Percentiles rank a stretch among this genome's conserved stretches.
Evolutionary conservation across 1,140 invertebrate species (phyloP).

Genomic region (Caenorhabditis brenneri): DNA sequence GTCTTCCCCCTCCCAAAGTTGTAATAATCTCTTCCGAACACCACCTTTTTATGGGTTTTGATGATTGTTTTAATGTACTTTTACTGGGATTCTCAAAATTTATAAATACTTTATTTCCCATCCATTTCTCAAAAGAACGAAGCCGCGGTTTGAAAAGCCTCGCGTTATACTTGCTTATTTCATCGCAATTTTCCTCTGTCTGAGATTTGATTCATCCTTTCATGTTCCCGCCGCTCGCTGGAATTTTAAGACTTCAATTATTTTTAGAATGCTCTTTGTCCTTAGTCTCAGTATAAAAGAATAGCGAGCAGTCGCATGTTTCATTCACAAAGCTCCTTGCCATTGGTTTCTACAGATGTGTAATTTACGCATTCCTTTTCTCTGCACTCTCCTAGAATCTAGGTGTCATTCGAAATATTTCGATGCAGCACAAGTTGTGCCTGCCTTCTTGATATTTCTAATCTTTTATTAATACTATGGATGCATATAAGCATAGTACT

Average conservation of each 20-base stretch:
- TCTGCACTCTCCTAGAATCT: neutral
- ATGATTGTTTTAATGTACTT: conserved; percentile 24
- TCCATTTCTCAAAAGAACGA: neutral
- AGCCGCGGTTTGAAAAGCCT: neutral
- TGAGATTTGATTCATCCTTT: neutral
- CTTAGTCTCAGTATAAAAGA: neutral
- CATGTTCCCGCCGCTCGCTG: neutral
- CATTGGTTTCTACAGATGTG: neutral
- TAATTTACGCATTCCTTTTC: neutral
- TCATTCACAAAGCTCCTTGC: neutral
- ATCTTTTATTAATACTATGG: neutral
- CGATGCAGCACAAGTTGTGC: neutral
- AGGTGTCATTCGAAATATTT: neutral
- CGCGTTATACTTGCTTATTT: neutral
- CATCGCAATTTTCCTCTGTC: neutral
- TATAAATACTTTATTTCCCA: neutral
- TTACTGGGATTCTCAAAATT: conserved; percentile 2
- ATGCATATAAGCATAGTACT: neutral
- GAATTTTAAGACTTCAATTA: neutral
- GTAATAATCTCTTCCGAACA: conserved; percentile 9
- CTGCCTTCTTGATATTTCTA: neutral
- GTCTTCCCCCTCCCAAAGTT: neutral
- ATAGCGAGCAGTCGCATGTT: neutral
- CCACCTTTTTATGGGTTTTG: conserved; percentile 46
- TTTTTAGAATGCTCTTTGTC: neutral